These are phyloP conservation scores for Drosophila planitibia DNA, from an alignment of 2,888 invertebrate genomes.

Conservation along the genomic window DNA sequence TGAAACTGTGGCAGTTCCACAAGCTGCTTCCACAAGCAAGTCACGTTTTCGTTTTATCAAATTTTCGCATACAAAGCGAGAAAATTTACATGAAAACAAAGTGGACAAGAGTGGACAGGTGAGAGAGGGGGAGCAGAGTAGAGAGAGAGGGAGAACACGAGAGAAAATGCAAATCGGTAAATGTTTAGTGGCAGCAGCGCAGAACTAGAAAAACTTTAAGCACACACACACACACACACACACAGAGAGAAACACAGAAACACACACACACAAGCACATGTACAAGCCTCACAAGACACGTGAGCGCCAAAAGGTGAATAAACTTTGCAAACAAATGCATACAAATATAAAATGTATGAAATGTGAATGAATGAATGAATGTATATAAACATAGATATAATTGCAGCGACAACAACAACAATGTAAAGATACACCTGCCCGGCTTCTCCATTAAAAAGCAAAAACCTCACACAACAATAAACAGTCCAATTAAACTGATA, in stretches of 20 bases:
- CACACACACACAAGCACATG: conserved; percentile 15
- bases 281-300: conserved; percentile 50
- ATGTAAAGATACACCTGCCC: conserved; percentile 33
- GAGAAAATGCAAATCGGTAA: conserved; percentile 54
- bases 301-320: conserved; percentile 77
- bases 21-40: conserved; percentile 65
- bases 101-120: conserved; percentile 23
- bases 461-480: conserved; percentile 56
- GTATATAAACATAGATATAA: conserved; percentile 15
- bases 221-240: conserved; percentile 20
- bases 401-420: conserved; percentile 25
- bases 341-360: conserved; percentile 19
- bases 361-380: conserved; percentile 14
- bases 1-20: conserved; percentile 9
- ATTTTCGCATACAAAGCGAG: conserved; percentile 74
- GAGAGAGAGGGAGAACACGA: conserved; percentile 10
- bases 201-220: conserved; percentile 55
- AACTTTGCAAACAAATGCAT: conserved; percentile 64
- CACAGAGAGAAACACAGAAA: conserved; percentile 9
- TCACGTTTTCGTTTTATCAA: conserved; percentile 81
- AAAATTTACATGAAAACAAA: conserved; percentile 74
- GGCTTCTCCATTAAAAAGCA: conserved; percentile 37
- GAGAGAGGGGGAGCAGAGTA: background rate
- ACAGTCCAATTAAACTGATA: conserved; percentile 72
- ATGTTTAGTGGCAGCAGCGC: conserved; percentile 56